Base-by-base conservation (phyloP, 2,888 invertebrate species). In the Sialis fuliginosa region DNA sequence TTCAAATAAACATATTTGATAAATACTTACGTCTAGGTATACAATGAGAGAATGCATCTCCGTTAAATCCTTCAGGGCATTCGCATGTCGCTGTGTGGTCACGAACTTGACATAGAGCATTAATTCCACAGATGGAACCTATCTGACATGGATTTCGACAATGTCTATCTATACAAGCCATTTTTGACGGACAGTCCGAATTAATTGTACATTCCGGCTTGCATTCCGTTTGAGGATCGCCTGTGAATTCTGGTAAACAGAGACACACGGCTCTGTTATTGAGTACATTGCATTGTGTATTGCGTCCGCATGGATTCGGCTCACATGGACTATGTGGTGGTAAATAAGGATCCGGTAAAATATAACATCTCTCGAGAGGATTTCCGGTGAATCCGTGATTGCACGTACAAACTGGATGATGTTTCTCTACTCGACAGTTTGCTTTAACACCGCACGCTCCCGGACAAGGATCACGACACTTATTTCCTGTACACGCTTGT, bases 41-140 rank as follows among this genome's bases (percentile, higher is more conserved):
- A 61, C 87, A 88, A 58, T 83, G 83, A 50, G 79, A 72, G 58
- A 83, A 78, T 13, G 87, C 80, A 69, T 89, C 83, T 48, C 90
- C 91, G 50, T 79, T 76, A 57, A 77, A 84, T 45, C 83, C 84
- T 51, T 79, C 75, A 39, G 77, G 72, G 59, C 90, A 91, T 42
- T 75, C 65, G 59, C 90, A 91, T 31, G 80, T 77, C n/a, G 88
- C 81, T 4, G 84, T 81, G 58, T 91, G 90, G 58, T 87, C 81
- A 33, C 78, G 72, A 39, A 86, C 85, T 55, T 75, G 69, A 58
- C 91, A 91, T 46, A 79, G 70, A 10, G 90, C 87, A 59, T 85
- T 79, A 8, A 83, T 68, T 45, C 90, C 90, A 60, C 91, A 91
- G 39, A 86, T 66, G 51, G 75, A 75, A 41, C 74, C 75, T 34